Conservation (phyloP, 53 echinoderm and acorn worm genomes). For the Paracentrotus lividus region DNA sequence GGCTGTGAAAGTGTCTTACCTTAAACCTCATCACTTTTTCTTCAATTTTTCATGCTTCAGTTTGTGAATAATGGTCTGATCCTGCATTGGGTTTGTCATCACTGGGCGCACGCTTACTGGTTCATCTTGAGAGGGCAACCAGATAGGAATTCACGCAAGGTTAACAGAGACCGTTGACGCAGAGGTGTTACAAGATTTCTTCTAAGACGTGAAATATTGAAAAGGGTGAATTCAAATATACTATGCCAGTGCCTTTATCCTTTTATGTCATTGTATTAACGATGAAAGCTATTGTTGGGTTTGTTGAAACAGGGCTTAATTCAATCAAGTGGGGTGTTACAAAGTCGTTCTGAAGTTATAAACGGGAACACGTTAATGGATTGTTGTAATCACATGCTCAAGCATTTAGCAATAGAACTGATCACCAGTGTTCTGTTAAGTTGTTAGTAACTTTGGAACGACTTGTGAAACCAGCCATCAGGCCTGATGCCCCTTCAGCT, state of each 20-base stretch:
- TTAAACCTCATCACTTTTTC: not conserved
- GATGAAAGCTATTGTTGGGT: too few species aligned
- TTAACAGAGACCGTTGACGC: not conserved
- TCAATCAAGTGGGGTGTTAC: too few species aligned
- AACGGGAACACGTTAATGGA: too few species aligned
- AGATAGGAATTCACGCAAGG: not conserved
- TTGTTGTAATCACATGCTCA: too few species aligned
- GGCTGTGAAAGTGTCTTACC: too few species aligned
- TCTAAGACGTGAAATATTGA: not conserved
- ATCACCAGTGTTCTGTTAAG: too few species aligned
- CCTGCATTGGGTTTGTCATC: not conserved
- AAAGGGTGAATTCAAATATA: not conserved
- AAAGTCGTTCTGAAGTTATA: too few species aligned
- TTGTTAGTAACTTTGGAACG: too few species aligned
- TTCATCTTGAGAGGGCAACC: not conserved
- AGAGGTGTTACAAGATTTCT: conserved; percentile 9
- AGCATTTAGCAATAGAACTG: too few species aligned
- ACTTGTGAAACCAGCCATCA: too few species aligned
- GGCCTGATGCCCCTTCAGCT: too few species aligned
- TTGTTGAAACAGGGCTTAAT: too few species aligned
- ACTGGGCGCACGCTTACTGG: not conserved
- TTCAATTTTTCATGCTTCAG: conserved; percentile 25
- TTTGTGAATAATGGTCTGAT: conserved; percentile 51
- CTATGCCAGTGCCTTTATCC: not conserved
- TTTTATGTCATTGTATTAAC: not conserved